These are phyloP conservation scores for Triplophysa siluroides DNA, from an alignment of 2,113 vertebrate genomes.

Conservation along the genomic window DNA sequence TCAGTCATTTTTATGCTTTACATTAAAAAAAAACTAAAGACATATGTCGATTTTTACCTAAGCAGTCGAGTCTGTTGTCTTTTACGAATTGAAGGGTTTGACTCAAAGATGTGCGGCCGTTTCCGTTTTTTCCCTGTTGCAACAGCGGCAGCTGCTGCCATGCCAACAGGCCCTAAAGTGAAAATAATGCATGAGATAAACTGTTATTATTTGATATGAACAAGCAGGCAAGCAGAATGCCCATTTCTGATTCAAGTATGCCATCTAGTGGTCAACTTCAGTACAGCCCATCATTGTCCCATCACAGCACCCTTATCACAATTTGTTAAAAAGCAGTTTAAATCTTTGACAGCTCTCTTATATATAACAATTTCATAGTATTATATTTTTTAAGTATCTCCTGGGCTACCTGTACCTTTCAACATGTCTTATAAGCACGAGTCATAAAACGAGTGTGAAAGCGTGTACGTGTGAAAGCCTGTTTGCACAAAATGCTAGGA, in stretches of 20 bases:
- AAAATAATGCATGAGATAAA: constrained; percentile 2
- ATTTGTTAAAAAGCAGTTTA: too few species aligned
- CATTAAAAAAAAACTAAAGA: neutral
- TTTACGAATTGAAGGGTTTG: constrained; percentile 96
- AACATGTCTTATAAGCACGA: too few species aligned
- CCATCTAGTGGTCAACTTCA: constrained; percentile 12
- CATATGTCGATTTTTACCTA: constrained; percentile 74
- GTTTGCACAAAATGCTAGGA: neutral
- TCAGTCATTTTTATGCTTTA: too few species aligned
- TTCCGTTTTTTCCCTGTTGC: constrained; percentile 97
- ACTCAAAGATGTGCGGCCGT: constrained; percentile 95
- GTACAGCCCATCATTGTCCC: neutral
- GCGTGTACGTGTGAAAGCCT: neutral
- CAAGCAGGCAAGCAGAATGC: neutral
- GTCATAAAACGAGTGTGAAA: neutral
- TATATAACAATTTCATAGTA: too few species aligned
- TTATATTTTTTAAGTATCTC: too few species aligned
- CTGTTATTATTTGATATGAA: neutral
- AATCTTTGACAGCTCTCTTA: too few species aligned
- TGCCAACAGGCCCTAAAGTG: constrained; percentile 91
- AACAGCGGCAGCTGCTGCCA: constrained; percentile 96
- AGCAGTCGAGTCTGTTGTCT: constrained; percentile 96
- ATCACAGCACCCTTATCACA: too few species aligned
- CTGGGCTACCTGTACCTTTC: too few species aligned
- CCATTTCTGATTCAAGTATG: neutral